A percentile compares a stretch with the other conserved stretches of the same genome.
Conservation (phyloP, 2,888 invertebrate genomes). For the Eustalomyia histrio region DNA sequence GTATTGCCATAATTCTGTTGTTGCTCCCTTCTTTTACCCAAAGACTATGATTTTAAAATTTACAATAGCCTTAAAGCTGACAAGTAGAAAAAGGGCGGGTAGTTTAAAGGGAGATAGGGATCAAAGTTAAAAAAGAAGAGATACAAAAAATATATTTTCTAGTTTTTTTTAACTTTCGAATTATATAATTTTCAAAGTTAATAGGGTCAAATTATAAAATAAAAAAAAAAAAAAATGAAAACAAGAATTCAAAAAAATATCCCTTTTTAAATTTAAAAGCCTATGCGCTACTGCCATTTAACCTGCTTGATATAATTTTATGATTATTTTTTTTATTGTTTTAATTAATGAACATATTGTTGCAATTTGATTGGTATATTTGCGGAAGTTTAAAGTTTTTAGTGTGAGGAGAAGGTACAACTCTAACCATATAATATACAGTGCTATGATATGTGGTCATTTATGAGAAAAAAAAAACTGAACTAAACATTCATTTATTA, state of each 20-base stretch:
- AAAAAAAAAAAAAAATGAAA: too few relatives aligned
- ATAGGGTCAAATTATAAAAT: too few relatives aligned
- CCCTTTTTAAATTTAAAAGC: neutral
- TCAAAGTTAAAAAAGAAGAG: neutral
- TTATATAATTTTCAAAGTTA: too few relatives aligned
- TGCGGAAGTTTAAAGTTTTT: conserved; percentile 39
- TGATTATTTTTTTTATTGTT: conserved; percentile 39
- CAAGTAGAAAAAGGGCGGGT: conserved; percentile 5
- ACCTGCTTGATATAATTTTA: neutral
- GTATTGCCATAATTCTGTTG: conserved; percentile 47
- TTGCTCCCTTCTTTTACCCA: conserved; percentile 23
- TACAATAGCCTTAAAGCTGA: conserved; percentile 15
- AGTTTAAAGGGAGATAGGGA: neutral
- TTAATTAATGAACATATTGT: conserved; percentile 65
- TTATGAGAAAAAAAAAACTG: neutral
- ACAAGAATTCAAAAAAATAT: neutral
- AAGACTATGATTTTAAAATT: conserved; percentile 36
- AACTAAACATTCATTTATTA: conserved; percentile 23
- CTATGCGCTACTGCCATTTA: neutral
- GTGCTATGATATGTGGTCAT: conserved; percentile 8
- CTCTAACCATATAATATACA: neutral
- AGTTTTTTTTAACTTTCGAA: too few relatives aligned
- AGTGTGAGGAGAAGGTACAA: neutral
- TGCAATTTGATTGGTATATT: conserved; percentile 60
- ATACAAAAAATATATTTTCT: too few relatives aligned